These are phyloP conservation scores for Psococerastis gibbosa DNA, from an alignment of 2,888 invertebrate species.

Conservation along the genomic window DNA sequence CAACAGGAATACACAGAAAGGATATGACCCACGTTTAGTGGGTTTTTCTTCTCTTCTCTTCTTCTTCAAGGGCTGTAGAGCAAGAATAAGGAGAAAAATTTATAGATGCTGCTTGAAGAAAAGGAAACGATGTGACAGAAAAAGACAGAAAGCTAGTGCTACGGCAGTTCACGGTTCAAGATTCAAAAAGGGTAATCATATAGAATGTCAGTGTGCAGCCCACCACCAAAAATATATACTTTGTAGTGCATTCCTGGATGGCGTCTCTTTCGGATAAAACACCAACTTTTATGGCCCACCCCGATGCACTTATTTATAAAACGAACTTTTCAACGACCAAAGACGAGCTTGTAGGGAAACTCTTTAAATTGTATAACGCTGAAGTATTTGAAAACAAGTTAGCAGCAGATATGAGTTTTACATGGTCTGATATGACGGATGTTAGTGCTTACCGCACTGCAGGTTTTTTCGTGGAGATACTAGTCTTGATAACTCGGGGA, in stretches of 20 bases:
- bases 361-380: slow-evolving; percentile 56
- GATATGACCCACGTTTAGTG: no score
- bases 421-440: no score
- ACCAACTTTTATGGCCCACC: slow-evolving; percentile 25
- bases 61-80: no score
- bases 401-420: slow-evolving; percentile 42
- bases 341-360: slow-evolving; percentile 40
- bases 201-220: no score
- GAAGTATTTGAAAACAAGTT: slow-evolving; percentile 50
- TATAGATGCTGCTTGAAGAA: no score
- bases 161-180: no score
- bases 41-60: no score
- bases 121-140: no score
- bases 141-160: no score
- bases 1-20: no score
- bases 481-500: slow-evolving; percentile 23
- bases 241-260: not conserved
- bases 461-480: slow-evolving; percentile 38
- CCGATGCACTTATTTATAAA: slow-evolving; percentile 46
- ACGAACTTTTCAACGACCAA: slow-evolving; percentile 45
- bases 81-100: no score
- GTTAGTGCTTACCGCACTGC: slow-evolving; percentile 65
- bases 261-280: not conserved
- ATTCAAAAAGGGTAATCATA: no score
- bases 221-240: not conserved